Percentiles rank a stretch among this genome's conserved stretches.
phyloP scores from a whole-genome alignment of 2,888 invertebrate genomes.

The Cerastoderma edule region DNA sequence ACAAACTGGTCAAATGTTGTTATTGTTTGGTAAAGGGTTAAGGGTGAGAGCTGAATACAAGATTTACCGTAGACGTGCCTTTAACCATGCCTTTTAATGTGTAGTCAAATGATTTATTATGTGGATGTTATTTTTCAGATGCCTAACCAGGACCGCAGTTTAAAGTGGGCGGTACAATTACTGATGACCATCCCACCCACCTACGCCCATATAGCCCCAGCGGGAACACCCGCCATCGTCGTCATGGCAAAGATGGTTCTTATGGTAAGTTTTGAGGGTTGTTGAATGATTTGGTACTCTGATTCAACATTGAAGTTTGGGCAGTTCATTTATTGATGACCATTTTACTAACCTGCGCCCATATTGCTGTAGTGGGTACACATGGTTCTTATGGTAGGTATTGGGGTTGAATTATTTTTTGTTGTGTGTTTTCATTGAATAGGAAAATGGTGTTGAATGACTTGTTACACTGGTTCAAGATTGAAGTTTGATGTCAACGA shows the following conservation, averaged over 20 bases:
- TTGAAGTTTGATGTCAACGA: no score
- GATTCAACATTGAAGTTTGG: not conserved
- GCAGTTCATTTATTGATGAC: no score
- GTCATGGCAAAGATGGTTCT: slow-evolving; percentile 95
- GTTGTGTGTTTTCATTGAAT: no score
- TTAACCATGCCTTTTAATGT: not conserved
- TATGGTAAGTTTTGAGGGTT: slow-evolving; percentile 87
- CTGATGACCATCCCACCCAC: slow-evolving; percentile 96
- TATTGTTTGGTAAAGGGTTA: not conserved
- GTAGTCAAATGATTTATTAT: not conserved
- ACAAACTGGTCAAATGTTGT: not conserved
- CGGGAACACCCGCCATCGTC: slow-evolving; percentile 94
- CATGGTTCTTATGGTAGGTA: no score
- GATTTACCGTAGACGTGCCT: no score
- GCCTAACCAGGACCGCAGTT: slow-evolving; percentile 84
- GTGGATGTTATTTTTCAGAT: slow-evolving; percentile 67
- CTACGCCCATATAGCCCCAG: slow-evolving; percentile 93
- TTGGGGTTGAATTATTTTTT: no score
- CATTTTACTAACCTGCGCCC: no score
- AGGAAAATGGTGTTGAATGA: no score
- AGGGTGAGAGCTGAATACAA: no score
- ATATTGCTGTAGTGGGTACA: no score
- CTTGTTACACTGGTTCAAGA: no score
- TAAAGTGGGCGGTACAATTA: slow-evolving; percentile 96
- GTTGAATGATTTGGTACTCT: not conserved